These are phyloP conservation scores for Forficula auricularia DNA, from an alignment of 1,140 invertebrate genomes.

Conservation along the genomic window DNA sequence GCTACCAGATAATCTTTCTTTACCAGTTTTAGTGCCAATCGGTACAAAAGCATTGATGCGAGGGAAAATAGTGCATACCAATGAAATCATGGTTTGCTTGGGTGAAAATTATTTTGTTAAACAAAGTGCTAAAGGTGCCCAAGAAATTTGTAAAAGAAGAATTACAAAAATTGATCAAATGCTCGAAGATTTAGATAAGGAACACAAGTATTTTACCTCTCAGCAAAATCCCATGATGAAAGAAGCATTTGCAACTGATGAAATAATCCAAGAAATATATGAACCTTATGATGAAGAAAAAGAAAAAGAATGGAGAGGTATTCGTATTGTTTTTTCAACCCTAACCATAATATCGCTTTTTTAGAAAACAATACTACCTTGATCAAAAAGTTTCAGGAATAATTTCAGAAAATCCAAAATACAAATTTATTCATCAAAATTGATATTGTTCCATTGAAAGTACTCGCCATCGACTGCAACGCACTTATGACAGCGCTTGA, in stretches of 20 bases:
- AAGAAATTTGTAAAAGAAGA: conserved; percentile 39
- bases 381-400: too few relatives aligned
- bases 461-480: too few relatives aligned
- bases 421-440: too few relatives aligned
- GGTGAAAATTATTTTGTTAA: conserved; percentile 57
- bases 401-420: too few relatives aligned
- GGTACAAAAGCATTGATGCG: conserved; percentile 45
- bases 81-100: conserved; percentile 46
- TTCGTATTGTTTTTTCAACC: too few relatives aligned
- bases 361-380: too few relatives aligned
- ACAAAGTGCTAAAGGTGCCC: conserved; percentile 41
- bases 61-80: conserved; percentile 49
- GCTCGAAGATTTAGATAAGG: conserved; percentile 27
- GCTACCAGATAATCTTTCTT: conserved; percentile 21
- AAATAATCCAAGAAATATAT: conserved; percentile 29
- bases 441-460: too few relatives aligned
- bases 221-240: conserved; percentile 24
- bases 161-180: conserved; percentile 32
- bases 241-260: conserved; percentile 19
- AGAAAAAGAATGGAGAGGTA: conserved; percentile 19
- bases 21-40: conserved; percentile 41
- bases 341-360: too few relatives aligned
- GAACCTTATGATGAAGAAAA: conserved; percentile 34
- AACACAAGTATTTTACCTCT: conserved; percentile 27
- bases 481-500: too few relatives aligned